phyloP scores from a whole-genome alignment of 2,797 vertebrate species.

The Anguilla megastoma region DNA sequence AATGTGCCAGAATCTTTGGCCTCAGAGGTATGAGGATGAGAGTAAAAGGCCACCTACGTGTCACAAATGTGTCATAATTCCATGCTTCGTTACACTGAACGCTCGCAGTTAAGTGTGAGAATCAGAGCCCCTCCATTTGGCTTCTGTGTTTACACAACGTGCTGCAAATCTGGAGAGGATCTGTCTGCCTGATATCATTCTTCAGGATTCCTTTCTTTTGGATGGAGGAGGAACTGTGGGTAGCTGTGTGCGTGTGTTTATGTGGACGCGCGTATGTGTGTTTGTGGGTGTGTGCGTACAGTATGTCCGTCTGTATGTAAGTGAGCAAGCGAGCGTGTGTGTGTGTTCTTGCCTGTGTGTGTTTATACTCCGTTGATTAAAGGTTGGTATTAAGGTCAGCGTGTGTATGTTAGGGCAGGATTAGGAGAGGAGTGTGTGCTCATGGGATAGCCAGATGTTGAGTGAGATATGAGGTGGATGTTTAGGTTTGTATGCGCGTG shows the following conservation, averaged over 20 bases:
- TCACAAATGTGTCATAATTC: constrained; percentile 37
- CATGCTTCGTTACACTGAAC: background rate
- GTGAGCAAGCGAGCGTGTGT: background rate
- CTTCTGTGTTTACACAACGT: background rate
- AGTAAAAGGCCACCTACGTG: constrained; percentile 15
- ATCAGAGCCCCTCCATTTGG: background rate
- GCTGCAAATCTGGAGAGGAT: background rate
- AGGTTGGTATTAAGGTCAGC: constrained; percentile 59
- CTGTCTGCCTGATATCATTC: background rate
- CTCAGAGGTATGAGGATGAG: background rate
- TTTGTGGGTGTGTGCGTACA: background rate
- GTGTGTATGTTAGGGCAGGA: constrained; percentile 30
- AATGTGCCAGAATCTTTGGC: background rate
- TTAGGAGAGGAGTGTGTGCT: constrained; percentile 42
- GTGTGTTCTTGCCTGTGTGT: constrained; percentile 29
- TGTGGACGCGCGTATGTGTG: background rate
- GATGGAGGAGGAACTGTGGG: background rate
- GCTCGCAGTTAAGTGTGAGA: constrained; percentile 31
- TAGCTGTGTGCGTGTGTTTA: constrained; percentile 1
- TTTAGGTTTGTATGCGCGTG: constrained; percentile 58
- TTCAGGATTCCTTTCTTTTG: background rate
- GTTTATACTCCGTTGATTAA: constrained; percentile 52
- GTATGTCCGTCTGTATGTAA: constrained; percentile 11
- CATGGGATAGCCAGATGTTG: constrained; percentile 53
- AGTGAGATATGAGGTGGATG: constrained; percentile 59